phyloP scores from a whole-genome alignment of 1,140 invertebrate genomes.

The Sminthurinus signatus region DNA sequence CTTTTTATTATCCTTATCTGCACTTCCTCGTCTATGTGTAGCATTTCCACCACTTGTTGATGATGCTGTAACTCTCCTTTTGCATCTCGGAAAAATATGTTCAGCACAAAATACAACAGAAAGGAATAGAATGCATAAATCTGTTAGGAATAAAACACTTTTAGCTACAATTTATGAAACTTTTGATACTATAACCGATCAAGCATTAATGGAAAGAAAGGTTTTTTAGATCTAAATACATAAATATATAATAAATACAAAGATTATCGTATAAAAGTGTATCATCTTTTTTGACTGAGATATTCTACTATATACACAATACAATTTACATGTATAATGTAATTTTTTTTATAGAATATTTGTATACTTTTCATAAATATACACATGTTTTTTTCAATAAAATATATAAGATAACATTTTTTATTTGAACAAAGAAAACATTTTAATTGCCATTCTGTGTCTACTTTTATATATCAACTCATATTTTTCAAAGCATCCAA shows the following conservation, averaged over 20 bases:
- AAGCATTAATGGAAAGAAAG: conserved; percentile 29
- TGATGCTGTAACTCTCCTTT: conserved; percentile 73
- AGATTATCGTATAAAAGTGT: too few relatives aligned
- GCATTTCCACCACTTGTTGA: conserved; percentile 89
- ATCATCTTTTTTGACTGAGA: too few relatives aligned
- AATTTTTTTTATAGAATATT: too few relatives aligned
- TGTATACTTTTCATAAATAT: too few relatives aligned
- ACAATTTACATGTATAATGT: too few relatives aligned
- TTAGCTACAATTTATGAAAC: conserved; percentile 33
- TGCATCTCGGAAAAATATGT: conserved; percentile 78
- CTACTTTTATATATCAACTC: too few relatives aligned
- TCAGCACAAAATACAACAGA: conserved; percentile 68
- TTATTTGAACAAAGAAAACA: too few relatives aligned
- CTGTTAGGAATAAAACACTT: conserved; percentile 36
- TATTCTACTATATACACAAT: too few relatives aligned
- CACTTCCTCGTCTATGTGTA: conserved; percentile 75
- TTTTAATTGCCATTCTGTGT: too few relatives aligned
- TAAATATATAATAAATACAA: neutral
- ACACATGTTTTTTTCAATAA: too few relatives aligned
- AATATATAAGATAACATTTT: too few relatives aligned
- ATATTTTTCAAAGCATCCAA: too few relatives aligned
- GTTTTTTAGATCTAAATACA: conserved; percentile 22
- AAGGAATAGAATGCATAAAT: conserved; percentile 36
- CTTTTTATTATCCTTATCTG: conserved; percentile 73
- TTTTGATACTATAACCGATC: conserved; percentile 28